Evolutionary conservation across 2,113 vertebrate genomes (phyloP), one percentile per base, ranked within the genome.

Genomic region (Gymnarchus niloticus): DNA sequence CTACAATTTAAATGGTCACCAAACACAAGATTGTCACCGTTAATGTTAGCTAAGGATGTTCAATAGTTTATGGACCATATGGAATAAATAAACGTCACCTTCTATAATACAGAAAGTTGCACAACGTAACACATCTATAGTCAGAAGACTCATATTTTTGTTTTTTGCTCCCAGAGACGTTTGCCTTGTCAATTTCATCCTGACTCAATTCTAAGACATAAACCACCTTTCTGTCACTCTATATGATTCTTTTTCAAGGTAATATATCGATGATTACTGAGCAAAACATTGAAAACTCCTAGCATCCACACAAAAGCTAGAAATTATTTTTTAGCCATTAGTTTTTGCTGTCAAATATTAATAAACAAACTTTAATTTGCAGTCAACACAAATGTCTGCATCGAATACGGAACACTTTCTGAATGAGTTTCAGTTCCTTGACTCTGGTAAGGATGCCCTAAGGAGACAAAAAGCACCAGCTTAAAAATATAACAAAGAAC

Each of bases 371-470:
- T 6, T 37, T 69, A 6, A 25, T 73, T 73, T 37, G 14, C 12
- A 17, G 28, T 69, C 28, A 14, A 37, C 10, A 6, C 61, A 73
- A 14, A 41, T 73, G 33, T 37, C 33, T 73, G 21, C 21, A n/a
- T n/a, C 21, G 21, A 57, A 57, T 4, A 0, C 19, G 21, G 65
- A 73, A 73, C 33, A 37, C 14, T 37, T 73, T 41, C 14, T 6
- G 65, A 41, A 37, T 69, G 28, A 69, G 61, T 73, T 33, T 73
- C 7, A 73, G 41, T 41, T 37, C 41, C 65, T 73, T 73, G 65
- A 73, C 41, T 73, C 65, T 73, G 65, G 33, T 73, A 73, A 73
- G 65, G 33, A 73, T 73, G 65, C 65, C 65, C 65, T 41, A 19
- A 73, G 65, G 65, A 73, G 28, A 73, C 3, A 3, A 2, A 73